Conservation (phyloP, 1,140 invertebrate genomes). For the Tetraneura akinire region DNA sequence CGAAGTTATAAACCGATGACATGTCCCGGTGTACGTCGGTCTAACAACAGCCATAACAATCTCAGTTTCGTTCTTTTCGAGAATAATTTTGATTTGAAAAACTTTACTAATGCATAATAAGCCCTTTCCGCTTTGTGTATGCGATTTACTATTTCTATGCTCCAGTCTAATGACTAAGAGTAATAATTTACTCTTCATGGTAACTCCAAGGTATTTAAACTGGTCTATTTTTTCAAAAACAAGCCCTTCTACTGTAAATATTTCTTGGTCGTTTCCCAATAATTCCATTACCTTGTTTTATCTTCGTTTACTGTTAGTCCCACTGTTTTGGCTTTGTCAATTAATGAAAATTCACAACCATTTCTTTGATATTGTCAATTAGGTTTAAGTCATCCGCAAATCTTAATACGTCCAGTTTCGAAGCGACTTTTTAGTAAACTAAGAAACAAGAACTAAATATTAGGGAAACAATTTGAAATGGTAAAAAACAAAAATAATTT, state of each 20-base stretch:
- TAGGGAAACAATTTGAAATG: too few relatives aligned
- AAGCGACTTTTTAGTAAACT: too few relatives aligned
- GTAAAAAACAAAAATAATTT: too few relatives aligned
- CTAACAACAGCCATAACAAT: not conserved
- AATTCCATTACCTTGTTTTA: not conserved
- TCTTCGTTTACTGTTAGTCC: not conserved
- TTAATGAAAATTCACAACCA: not conserved
- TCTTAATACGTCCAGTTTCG: too few relatives aligned
- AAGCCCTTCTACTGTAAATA: not conserved
- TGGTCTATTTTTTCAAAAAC: slow-evolving; percentile 11
- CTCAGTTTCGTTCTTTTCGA: not conserved
- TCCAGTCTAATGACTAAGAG: too few relatives aligned
- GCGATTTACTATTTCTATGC: not conserved
- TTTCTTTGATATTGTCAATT: too few relatives aligned
- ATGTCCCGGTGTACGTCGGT: too few relatives aligned
- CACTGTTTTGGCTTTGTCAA: not conserved
- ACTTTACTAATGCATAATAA: not conserved
- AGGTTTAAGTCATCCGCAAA: too few relatives aligned
- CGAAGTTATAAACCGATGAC: too few relatives aligned
- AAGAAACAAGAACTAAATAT: too few relatives aligned
- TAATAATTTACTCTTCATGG: not conserved
- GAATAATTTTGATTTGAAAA: not conserved
- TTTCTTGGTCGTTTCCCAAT: not conserved
- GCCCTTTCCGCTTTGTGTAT: too few relatives aligned
- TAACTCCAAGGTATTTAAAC: slow-evolving; percentile 17